Evolutionary conservation across 1,140 invertebrate genomes (phyloP), one percentile per base, ranked within the genome.

Genomic region (Sminthurides bifidus): DNA sequence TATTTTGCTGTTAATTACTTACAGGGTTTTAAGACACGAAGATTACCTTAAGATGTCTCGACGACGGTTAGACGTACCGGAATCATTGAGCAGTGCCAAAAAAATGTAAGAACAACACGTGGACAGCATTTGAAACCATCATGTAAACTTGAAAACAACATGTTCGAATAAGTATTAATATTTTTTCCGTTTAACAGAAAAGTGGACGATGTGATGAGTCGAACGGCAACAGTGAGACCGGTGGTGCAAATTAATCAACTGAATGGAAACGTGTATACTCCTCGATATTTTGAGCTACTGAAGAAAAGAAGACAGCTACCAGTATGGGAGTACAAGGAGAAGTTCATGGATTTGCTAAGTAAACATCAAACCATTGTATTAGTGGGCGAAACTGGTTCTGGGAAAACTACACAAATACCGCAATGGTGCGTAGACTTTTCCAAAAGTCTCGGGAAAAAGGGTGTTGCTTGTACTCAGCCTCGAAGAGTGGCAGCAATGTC

Each of bases 401-500:
- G 93, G 0, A 98, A 98, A 76, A 99, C 95, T 2, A 99, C 95
- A 27, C 94, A 89, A 66, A 89, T 89, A 66, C 85, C 85, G 1
- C 87, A 91, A 72, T 82, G 77, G 76, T 94, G 91, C 71, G 84
- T 94, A 1, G 91, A 96, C 64, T 94, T 84, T 76, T 84, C 90
- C 0, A 69, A 76, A 19, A 76, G 80, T 12, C 73, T 79, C 40
- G 82, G 82, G 0, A 76, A 71, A 68, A 89, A 84, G 69, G 87
- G 83, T 14, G 93, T 98, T 0, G 92, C 92, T 4, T 99, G 96
- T 74, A 99, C 96, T 0, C 93, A 97, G 69, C 95, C 95, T 0
- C 76, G 95, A 66, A 74, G 96, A 77, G 96, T 99, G 44, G 95
- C 95, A 15, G 95, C 96, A 15, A 98, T 98, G 94, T 93, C 89